Conservation (phyloP, 2,113 vertebrate genomes). For the Pomatorhinus ruficollis region DNA sequence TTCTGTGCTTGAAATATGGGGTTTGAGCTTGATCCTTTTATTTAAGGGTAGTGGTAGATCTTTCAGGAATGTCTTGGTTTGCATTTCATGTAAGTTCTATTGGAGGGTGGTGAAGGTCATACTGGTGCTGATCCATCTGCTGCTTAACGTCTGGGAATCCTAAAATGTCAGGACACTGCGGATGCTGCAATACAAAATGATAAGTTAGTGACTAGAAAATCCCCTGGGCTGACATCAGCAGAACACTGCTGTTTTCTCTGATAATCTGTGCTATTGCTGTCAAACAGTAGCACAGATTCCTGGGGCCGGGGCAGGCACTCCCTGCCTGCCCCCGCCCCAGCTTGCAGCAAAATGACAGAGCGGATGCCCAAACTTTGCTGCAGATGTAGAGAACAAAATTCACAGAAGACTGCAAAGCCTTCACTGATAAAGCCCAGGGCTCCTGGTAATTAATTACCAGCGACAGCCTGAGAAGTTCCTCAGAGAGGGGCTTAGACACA, state of each 20-base stretch:
- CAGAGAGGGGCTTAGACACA: background rate
- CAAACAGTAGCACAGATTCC: background rate
- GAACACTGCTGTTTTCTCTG: background rate
- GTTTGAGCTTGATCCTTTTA: background rate
- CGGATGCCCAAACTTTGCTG: background rate
- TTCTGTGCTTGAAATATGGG: background rate
- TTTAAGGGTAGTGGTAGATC: background rate
- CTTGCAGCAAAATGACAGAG: background rate
- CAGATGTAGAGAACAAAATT: background rate
- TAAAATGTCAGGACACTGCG: conserved; percentile 45
- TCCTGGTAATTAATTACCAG: background rate
- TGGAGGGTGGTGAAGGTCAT: background rate
- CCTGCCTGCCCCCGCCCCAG: accelerated
- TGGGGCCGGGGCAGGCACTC: background rate
- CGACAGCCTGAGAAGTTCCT: background rate
- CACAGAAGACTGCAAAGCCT: background rate
- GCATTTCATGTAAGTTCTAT: background rate
- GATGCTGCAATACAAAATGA: conserved; percentile 59
- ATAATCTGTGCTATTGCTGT: background rate
- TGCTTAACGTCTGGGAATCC: background rate
- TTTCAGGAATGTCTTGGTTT: background rate
- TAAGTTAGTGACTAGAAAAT: background rate
- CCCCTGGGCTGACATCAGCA: background rate
- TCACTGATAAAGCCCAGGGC: background rate
- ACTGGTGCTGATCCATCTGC: background rate